A percentile compares a stretch with the other conserved stretches of the same genome.
Evolutionary conservation across 2,113 vertebrate genomes (phyloP).

Genomic region (Echinops telfairi): DNA sequence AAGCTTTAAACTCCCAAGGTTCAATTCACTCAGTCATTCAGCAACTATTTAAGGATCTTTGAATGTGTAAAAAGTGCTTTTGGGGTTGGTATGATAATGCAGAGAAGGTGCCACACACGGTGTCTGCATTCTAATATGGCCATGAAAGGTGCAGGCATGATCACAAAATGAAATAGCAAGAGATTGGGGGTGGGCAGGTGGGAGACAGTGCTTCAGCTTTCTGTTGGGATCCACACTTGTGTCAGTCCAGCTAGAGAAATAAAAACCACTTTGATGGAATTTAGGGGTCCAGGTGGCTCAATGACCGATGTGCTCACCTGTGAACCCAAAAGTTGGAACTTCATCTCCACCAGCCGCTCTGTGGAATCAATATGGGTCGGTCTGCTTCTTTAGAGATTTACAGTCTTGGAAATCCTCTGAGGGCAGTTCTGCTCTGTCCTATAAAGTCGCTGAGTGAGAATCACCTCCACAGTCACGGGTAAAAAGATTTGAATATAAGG

Average conservation of each 20-base stretch:
- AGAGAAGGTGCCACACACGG: background rate
- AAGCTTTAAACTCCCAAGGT: background rate
- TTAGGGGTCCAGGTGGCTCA: background rate
- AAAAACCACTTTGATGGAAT: background rate
- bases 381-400: background rate
- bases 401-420: background rate
- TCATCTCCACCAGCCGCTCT: background rate
- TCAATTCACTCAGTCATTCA: constrained; percentile 50
- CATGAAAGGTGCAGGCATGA: background rate
- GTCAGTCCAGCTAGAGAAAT: background rate
- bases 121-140: background rate
- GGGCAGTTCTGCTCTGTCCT: background rate
- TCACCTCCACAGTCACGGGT: too few relatives aligned
- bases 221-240: background rate
- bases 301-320: background rate
- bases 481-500: background rate
- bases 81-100: background rate
- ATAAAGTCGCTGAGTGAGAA: background rate
- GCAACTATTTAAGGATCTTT: constrained; percentile 40
- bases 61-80: background rate
- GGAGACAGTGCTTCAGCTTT: background rate
- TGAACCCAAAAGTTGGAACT: background rate
- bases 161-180: background rate
- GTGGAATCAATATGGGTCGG: too few relatives aligned
- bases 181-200: too few relatives aligned